phyloP scores from a whole-genome alignment of 2,113 vertebrate species.

The Cephalopterus ornatus region DNA sequence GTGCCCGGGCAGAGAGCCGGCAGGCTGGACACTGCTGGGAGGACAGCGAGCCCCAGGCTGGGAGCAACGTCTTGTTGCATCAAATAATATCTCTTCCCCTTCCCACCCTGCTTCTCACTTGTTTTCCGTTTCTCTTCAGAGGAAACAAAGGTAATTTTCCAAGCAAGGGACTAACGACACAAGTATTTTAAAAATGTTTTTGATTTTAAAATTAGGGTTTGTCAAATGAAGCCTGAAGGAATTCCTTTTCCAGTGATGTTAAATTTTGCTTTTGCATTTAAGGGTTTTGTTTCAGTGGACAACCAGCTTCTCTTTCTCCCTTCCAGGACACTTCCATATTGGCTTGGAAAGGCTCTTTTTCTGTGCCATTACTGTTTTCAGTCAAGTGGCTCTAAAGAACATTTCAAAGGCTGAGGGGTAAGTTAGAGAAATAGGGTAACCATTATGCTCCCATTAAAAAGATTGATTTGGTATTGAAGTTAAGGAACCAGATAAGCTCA shows the following conservation, averaged over 20 bases:
- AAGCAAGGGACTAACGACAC: background rate
- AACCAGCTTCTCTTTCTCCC: background rate
- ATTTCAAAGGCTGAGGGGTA: background rate
- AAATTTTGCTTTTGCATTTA: background rate
- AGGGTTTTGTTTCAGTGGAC: background rate
- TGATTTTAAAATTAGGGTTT: background rate
- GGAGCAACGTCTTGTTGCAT: background rate
- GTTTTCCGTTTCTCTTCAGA: background rate
- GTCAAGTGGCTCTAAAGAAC: background rate
- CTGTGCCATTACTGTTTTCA: background rate
- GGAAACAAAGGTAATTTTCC: background rate
- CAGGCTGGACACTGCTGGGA: background rate
- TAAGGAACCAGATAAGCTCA: background rate
- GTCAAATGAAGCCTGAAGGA: background rate
- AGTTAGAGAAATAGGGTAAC: background rate
- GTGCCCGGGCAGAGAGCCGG: background rate
- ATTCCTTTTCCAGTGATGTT: background rate
- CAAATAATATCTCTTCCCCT: background rate
- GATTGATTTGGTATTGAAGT: background rate
- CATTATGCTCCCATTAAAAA: background rate
- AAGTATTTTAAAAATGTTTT: background rate
- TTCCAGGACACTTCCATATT: background rate
- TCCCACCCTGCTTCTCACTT: background rate
- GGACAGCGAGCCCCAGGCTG: background rate
- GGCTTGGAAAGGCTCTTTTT: background rate